Base-by-base conservation (phyloP, 1,140 invertebrate genomes). In the Microplitis demolitor region DNA sequence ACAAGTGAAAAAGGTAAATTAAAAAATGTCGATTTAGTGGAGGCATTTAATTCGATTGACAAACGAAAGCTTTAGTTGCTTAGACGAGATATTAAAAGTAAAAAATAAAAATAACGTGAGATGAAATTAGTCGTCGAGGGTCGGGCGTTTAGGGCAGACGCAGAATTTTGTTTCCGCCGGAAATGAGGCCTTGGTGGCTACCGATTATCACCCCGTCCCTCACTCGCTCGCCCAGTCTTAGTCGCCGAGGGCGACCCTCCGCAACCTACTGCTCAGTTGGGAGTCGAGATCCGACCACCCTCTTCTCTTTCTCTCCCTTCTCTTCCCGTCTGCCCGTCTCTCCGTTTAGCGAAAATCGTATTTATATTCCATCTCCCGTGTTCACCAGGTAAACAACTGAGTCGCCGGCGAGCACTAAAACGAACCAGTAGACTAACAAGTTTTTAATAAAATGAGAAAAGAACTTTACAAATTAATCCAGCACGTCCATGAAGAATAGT, bases 101-200 rank as follows among this genome's bases (percentile, higher is more conserved):
- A 35, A 56, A 45, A 9, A 45, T 34, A 73, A 58, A 72, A 51
- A 71, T 60, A 68, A 62, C 8, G 33, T 24, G 35, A 58, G 8
- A 63, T 66, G 66, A 66, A 13, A 14, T 4, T 6, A 66, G 73
- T 64, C 58, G 24, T 2, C 2, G 33, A 54, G 61, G 69, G 67
- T 71, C 74, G 66, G 74, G 54, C 56, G 69, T 63, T 66, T 71
- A 63, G 14, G 69, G 71, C 68, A 73, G 73, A 76, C 78, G 78
- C 80, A 80, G 78, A 75, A 79, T 74, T 79, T 84, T 78, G 82
- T 86, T 85, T 86, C 84, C 84, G 82, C 72, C 81, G 84, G 84
- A 86, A 86, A 84, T 82, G 56, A 39, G 16, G 54, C 67, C 33
- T 39, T 56, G 53, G 56, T 60, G 53, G 53, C 67, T 69, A 24